Evolutionary conservation across 2,888 invertebrate species (phyloP).

Genomic region (Adelognathus sp.): DNA sequence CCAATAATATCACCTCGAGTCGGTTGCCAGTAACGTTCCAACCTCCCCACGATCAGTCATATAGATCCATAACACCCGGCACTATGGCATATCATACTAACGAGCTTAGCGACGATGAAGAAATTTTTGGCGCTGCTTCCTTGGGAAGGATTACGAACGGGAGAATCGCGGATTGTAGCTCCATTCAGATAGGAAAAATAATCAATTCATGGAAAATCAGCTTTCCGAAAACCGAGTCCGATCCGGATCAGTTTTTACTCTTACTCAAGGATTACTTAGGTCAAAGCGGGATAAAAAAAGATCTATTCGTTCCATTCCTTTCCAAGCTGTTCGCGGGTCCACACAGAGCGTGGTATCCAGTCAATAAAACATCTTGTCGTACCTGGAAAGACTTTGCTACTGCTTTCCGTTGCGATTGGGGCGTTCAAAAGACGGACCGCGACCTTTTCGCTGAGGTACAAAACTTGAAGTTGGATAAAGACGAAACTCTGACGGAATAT

Average conservation of each 20-base stretch:
- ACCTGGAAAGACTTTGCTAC: constrained; percentile 31
- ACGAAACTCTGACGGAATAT: constrained; percentile 31
- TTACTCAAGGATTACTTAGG: constrained; percentile 12
- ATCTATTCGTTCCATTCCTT: constrained; percentile 24
- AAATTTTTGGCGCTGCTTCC: no score
- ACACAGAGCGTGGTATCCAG: constrained; percentile 8
- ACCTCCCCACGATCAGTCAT: neutral
- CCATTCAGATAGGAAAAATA: constrained; percentile 20
- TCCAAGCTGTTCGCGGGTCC: constrained; percentile 27
- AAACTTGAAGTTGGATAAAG: constrained; percentile 21
- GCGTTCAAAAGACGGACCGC: constrained; percentile 4
- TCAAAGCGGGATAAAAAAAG: constrained; percentile 12
- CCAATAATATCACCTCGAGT: neutral
- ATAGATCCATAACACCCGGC: neutral
- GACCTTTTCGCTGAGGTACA: constrained; percentile 25
- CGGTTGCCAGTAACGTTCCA: neutral
- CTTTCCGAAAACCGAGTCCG: constrained; percentile 23
- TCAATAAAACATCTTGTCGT: constrained; percentile 1
- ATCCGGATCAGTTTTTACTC: constrained; percentile 32
- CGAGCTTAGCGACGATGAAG: neutral
- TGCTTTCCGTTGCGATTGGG: constrained; percentile 39
- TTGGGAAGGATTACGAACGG: neutral
- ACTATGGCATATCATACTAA: neutral
- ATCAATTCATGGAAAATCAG: constrained; percentile 30
- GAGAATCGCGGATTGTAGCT: neutral